Base-by-base conservation (phyloP, 2,888 invertebrate genomes). In the Dorcus hopei region DNA sequence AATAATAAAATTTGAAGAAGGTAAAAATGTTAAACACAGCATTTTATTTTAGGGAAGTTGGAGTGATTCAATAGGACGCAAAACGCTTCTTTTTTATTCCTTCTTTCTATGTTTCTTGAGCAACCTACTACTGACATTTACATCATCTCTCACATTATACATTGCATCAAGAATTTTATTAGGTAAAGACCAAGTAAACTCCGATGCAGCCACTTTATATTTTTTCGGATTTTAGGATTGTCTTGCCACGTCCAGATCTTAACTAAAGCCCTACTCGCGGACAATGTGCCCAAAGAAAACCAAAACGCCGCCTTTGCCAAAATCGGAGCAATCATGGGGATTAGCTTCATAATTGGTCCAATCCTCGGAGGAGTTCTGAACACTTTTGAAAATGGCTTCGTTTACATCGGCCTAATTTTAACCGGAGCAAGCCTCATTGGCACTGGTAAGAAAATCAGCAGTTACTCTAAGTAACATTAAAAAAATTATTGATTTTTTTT, bases 261-360 rank as follows among this genome's bases (percentile, higher is more conserved):
- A 52, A 79, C 83, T 19, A 84, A 82, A 68, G 84, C 86, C 2
- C 79, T 86, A 67, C 80, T 87, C 14, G 81, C 86, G 1, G 87
- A 87, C 70, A 80, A 82, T 71, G 80, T 83, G 54, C 76, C 75
- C 40, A 70, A 76, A 69, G 74, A 80, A 39, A 77, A 80, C 43
- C 85, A 85, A 64, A 79, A 83, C 1, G 74, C 74, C 39, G 82
- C 83, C 50, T 84, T 84, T 73, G 87, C 87, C 8, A 82, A 81
- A 68, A 83, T 87, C 76, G 85, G 84, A 62, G 85, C 87, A 1
- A 82, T 85, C 55, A 84, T 85, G 33, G 85, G 84, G 58, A 75
- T 82, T 43, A 87, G 87, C 1, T 87, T 88, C 61, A 86, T 87
- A 14, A 54, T 88, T n/a, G 88, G 87, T 0, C 88, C 88, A 7